A percentile compares a stretch with the other conserved stretches of the same genome.
Conservation (phyloP, 2,888 invertebrate species). For the Nephrotoma appendiculata region DNA sequence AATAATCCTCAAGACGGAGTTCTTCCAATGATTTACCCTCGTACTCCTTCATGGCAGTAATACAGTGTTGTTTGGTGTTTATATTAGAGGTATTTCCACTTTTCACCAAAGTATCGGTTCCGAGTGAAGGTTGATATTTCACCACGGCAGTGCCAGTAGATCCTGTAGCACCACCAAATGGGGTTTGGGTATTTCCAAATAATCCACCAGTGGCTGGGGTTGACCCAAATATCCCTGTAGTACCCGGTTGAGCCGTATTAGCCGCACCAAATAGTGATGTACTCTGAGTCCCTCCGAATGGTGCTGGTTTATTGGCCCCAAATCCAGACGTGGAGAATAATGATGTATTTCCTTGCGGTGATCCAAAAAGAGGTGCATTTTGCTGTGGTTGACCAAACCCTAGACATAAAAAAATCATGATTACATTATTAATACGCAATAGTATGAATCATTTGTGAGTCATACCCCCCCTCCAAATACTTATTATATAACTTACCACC, state of each 20-base stretch:
- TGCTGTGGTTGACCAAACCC: slow-evolving; percentile 33
- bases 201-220: slow-evolving; percentile 35
- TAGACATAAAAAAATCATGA: slow-evolving; percentile 4
- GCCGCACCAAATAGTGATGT: slow-evolving; percentile 39
- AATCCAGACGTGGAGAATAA: slow-evolving; percentile 51
- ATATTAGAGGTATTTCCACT: slow-evolving; percentile 72
- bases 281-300: slow-evolving; percentile 27
- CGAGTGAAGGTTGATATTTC: slow-evolving; percentile 76
- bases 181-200: slow-evolving; percentile 33
- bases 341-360: slow-evolving; percentile 35
- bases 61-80: slow-evolving; percentile 89
- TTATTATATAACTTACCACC: slow-evolving; percentile 22
- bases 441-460: not conserved
- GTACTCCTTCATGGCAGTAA: slow-evolving; percentile 98
- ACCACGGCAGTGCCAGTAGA: slow-evolving; percentile 51
- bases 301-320: slow-evolving; percentile 36
- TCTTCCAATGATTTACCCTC: slow-evolving; percentile 91
- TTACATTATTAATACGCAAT: not conserved
- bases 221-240: slow-evolving; percentile 47
- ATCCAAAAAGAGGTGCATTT: slow-evolving; percentile 44
- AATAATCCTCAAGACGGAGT: slow-evolving; percentile 84
- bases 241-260: slow-evolving; percentile 34
- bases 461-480: not conserved
- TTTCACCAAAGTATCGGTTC: slow-evolving; percentile 85
- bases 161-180: slow-evolving; percentile 22